phyloP scores from a whole-genome alignment of 2,888 invertebrate species.

The Podabrus alpinus region DNA sequence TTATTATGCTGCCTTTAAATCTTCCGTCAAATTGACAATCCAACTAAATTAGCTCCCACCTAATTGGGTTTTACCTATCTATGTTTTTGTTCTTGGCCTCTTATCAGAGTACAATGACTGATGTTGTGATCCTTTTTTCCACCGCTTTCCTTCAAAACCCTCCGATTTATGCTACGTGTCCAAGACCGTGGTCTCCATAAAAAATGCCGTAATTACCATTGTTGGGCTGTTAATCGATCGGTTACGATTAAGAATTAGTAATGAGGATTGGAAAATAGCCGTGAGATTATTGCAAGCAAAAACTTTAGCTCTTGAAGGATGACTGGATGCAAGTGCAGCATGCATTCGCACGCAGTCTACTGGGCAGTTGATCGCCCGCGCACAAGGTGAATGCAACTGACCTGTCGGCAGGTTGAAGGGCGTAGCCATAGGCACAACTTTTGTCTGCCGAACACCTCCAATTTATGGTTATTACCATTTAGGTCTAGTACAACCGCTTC shows the following conservation, averaged over 20 bases:
- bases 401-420: slow-evolving; percentile 56
- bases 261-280: not conserved
- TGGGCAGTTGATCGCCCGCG: slow-evolving; percentile 48
- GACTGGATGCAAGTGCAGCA: slow-evolving; percentile 34
- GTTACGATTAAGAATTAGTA: not conserved
- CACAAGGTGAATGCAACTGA: slow-evolving; percentile 54
- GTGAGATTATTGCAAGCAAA: slow-evolving; percentile 12
- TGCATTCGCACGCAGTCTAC: slow-evolving; percentile 46
- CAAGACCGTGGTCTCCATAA: not conserved
- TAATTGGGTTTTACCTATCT: not conserved
- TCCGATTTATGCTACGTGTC: not conserved
- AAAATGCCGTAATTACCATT: not conserved
- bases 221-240: slow-evolving; percentile 1
- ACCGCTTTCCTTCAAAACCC: not conserved
- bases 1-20: slow-evolving; percentile 15
- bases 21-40: slow-evolving; percentile 1
- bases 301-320: slow-evolving; percentile 35
- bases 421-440: slow-evolving; percentile 39
- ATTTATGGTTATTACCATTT: slow-evolving; percentile 8
- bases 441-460: slow-evolving; percentile 18
- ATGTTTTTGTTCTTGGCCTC: not conserved
- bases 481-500: not conserved
- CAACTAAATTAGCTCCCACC: not conserved
- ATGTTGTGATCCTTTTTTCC: not conserved
- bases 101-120: not conserved